A percentile compares a stretch with the other conserved stretches of the same genome.
Evolutionary conservation across 2,113 vertebrate genomes (phyloP).

Genomic region (Hippocampus zosterae): DNA sequence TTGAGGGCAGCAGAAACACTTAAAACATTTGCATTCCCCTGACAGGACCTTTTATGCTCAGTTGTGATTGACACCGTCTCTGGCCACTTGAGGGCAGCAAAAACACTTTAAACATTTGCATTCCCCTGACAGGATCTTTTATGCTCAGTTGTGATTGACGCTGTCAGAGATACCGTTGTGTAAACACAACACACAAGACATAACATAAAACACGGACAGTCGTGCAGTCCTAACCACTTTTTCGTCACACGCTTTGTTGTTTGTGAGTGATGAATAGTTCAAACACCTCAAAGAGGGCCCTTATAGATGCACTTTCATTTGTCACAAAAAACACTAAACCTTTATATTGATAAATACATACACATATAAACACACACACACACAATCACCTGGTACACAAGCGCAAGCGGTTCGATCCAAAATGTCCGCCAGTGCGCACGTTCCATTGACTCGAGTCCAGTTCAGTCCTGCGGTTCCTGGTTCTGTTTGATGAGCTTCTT

Average conservation of each 20-base stretch:
- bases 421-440: background rate
- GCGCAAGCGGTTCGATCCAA: background rate
- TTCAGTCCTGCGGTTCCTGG: constrained; percentile 57
- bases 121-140: background rate
- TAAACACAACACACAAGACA: too few relatives aligned
- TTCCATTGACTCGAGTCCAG: background rate
- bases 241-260: too few relatives aligned
- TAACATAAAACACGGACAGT: too few relatives aligned
- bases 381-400: too few relatives aligned
- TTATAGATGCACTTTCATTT: background rate
- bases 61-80: too few relatives aligned
- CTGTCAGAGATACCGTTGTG: too few relatives aligned
- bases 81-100: background rate
- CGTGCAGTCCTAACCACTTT: too few relatives aligned
- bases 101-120: background rate
- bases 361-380: too few relatives aligned
- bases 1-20: background rate
- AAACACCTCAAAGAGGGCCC: background rate
- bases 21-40: background rate
- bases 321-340: background rate
- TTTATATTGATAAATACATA: too few relatives aligned
- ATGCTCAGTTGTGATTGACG: background rate
- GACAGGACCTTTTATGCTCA: background rate
- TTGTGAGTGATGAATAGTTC: background rate
- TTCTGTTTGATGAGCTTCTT: constrained; percentile 81